Percentiles rank a stretch among this genome's conserved stretches.
phyloP scores from a whole-genome alignment of 2,113 vertebrate species.

The Atlantisia rogersi region DNA sequence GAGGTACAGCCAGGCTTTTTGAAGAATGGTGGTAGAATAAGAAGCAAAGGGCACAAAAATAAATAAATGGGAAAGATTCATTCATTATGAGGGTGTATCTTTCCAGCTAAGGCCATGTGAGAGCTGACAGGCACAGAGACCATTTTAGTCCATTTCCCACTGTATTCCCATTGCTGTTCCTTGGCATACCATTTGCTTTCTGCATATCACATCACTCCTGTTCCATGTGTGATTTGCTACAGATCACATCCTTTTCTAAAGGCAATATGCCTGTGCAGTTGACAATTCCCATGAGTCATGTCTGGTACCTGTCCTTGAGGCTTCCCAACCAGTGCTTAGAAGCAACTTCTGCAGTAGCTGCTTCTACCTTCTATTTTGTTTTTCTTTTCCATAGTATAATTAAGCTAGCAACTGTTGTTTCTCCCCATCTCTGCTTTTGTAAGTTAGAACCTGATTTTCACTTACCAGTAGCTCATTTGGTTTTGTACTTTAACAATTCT shows the following conservation, averaged over 20 bases:
- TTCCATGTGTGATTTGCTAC: neutral
- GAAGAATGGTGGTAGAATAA: neutral
- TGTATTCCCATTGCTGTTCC: neutral
- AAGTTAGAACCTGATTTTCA: neutral
- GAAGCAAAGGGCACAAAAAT: neutral
- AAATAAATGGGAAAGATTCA: neutral
- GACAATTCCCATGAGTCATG: neutral
- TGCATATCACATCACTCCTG: neutral
- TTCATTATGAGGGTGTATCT: neutral
- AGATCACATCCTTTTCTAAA: neutral
- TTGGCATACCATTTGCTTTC: accelerated
- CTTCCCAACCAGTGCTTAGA: neutral
- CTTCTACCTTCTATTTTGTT: neutral
- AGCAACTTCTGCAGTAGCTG: neutral
- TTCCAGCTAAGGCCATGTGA: neutral
- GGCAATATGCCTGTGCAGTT: neutral
- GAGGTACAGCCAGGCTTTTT: neutral
- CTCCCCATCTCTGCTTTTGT: neutral
- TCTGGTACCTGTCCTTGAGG: neutral
- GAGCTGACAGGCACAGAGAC: neutral
- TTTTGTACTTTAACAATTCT: neutral
- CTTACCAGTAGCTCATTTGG: neutral
- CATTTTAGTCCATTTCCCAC: neutral
- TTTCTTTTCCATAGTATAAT: neutral
- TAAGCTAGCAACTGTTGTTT: neutral